A percentile compares a stretch with the other conserved stretches of the same genome.
These are phyloP conservation scores for Carettochelys insculpta DNA, from an alignment of 2,113 vertebrate genomes.

Conservation along the genomic window DNA sequence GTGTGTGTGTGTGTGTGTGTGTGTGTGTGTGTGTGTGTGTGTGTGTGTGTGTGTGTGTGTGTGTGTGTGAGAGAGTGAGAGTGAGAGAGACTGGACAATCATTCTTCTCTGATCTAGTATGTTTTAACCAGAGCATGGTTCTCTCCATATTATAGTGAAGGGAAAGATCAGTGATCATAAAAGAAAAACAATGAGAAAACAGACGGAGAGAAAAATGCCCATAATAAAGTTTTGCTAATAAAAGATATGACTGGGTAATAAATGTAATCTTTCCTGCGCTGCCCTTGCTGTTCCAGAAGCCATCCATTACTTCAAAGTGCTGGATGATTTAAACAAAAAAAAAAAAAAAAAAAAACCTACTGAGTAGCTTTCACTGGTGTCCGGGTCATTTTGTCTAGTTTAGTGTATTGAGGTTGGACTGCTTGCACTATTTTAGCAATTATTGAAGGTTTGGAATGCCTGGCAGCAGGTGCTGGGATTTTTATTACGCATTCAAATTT, in stretches of 20 bases:
- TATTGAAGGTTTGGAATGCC: background rate
- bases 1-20: no score
- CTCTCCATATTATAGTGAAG: background rate
- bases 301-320: background rate
- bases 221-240: background rate
- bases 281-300: background rate
- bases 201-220: slow-evolving; percentile 19
- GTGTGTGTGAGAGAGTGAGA: no score
- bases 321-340: accelerated
- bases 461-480: accelerated
- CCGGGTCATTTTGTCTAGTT: background rate
- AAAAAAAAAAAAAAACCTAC: background rate
- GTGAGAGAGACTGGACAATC: background rate
- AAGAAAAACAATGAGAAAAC: background rate
- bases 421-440: background rate
- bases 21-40: no score
- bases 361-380: background rate
- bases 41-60: no score
- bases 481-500: background rate
- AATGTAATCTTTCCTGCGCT: background rate
- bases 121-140: background rate
- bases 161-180: background rate
- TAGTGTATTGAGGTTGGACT: background rate
- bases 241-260: slow-evolving; percentile 29
- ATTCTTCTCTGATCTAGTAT: background rate